Base-by-base conservation (phyloP, 2,888 invertebrate genomes). In the Dasypolia templi region DNA sequence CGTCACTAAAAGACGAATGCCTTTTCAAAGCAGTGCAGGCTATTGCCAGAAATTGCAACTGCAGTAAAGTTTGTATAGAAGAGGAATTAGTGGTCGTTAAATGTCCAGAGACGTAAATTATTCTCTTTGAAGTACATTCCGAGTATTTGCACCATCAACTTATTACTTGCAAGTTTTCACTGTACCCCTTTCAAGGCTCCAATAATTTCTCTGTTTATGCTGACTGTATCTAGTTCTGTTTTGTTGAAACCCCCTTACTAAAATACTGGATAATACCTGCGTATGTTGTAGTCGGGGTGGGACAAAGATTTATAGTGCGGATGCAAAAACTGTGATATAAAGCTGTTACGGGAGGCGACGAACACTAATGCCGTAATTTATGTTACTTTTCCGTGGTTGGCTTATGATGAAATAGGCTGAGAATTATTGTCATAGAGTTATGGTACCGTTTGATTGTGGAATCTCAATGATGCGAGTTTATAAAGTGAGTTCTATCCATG, bases 271-370 rank as follows among this genome's bases (percentile, higher is more conserved):
- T 46, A 32, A 64, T 59, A 75, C 39, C n/a, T 39, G 51, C 42
- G n/a, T 29, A 39, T 55, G 32, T 29, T 26, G 56, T 46, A 35
- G 29, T 46, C 46, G 42, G 19, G 42, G 17, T 56, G 44, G 14
- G 49, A 63, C 49, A 26, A 53, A 64, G 65, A 82, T 82, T 81
- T 81, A 82, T 81, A n/a, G 71, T 32, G 58, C 71, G 82, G 68
- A 84, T 72, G 82, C 68, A 84, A 82, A 82, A 84, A 84, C 84
- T 73, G 84, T 70, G 84, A 84, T 84, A 84, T 74, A 70, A 67
- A 71, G 70, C 70, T 75, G 76, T 81, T 71, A 19, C 64, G 65
- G 12, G 44, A 46, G 49, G 61, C 58, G 68, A 22, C 32, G 39
- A 64, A 74, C 76, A 75, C 76, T 65, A 67, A 67, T 64, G 42